Conservation (phyloP, 2,888 invertebrate species). For the Xestia sexstrigata region DNA sequence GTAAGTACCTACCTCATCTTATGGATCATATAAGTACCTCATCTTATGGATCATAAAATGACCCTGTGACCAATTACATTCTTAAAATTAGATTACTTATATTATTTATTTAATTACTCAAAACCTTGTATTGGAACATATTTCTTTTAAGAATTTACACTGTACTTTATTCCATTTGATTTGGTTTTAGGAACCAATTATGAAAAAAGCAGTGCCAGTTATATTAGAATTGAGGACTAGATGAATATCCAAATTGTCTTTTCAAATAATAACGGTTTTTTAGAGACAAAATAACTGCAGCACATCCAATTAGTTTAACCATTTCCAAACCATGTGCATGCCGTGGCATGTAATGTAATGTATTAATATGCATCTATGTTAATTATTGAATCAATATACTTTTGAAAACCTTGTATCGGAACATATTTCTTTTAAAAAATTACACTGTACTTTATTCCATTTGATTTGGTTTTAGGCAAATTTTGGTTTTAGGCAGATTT, state of each 20-base stretch:
- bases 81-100: background rate
- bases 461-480: too few relatives aligned
- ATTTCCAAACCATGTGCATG: background rate
- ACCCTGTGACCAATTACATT: background rate
- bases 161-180: background rate
- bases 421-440: too few relatives aligned
- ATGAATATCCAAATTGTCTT: background rate
- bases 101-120: background rate
- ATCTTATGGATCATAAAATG: background rate
- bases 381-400: background rate
- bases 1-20: constrained; percentile 77
- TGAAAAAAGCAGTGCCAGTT: background rate
- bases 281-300: background rate
- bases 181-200: background rate
- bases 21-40: too few relatives aligned
- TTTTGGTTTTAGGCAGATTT: too few relatives aligned
- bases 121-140: too few relatives aligned
- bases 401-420: too few relatives aligned
- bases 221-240: background rate
- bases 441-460: too few relatives aligned
- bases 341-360: background rate
- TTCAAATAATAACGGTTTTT: background rate
- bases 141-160: background rate
- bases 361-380: too few relatives aligned
- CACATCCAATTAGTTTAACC: background rate